Base-by-base conservation (phyloP, 1,140 invertebrate genomes). In the Alviniconcha marisindica region DNA sequence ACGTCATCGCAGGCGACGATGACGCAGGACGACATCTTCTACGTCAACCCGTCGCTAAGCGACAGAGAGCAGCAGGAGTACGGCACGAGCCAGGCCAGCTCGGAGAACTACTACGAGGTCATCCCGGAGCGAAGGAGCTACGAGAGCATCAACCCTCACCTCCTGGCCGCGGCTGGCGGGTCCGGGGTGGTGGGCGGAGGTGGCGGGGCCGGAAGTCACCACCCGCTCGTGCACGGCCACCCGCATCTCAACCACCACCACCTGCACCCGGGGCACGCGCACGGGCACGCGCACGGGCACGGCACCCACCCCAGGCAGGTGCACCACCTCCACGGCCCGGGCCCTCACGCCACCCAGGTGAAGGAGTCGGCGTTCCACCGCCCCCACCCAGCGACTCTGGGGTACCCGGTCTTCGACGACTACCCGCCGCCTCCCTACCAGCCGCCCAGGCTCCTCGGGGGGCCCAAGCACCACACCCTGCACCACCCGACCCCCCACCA, bases 21-120 rank as follows among this genome's bases (percentile, higher is more conserved):
- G 91, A 92, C 91, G 33, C 91, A 92, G 81, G 91, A 92, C 83
- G 91, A 92, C 83, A 90, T 92, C 28, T 92, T 92, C 82, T 92
- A 92, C 83, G 91, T 92, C 18, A 92, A 92, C 80, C 91, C 90
- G 0, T 92, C 91, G 1, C 84, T 92, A 40, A 91, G 90, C 4
- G 91, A 92, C 40, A 82, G 88, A 18, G 91, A 89, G 71, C 89
- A 90, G 71, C 84, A 85, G 1, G 89, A 90, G 54, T 90, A 89
- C 56, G 87, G 88, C 33, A 87, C 89, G 76, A 91, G 88, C 80
- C 91, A 90, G 76, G 89, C 89, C 18, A 89, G 91, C 54, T 92
- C 91, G 3, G 91, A 92, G 76, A 92, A 92, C 76, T 92, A 92
- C 82, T 92, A 92, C 60, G 91, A 92, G 83, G 91, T 92, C 1